Evolutionary conservation across 2,113 vertebrate species (phyloP), one percentile per base, ranked within the genome.

Genomic region (Alligator sinensis): DNA sequence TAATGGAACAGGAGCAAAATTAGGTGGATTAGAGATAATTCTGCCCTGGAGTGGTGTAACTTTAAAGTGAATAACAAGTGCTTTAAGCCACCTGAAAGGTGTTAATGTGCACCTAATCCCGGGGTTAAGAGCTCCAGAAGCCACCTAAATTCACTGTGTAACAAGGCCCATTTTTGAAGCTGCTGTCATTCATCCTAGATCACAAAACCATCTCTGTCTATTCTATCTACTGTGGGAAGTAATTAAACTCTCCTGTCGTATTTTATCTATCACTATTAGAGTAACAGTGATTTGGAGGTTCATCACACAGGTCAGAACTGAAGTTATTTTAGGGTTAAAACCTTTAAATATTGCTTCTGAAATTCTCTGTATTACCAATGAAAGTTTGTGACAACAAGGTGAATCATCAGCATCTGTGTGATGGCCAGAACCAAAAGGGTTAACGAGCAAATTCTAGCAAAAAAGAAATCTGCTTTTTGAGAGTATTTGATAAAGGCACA

Each of bases 171-270:
- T 47, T 72, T 19, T 22, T 74, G 70, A 74, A 74, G 34, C 70
- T 30, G 64, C 9, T 9, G 64, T 30, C n/a, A 47, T 21, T 47
- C 68, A 72, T 72, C 19, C 68, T 38, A 22, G 63, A n/a, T 14
- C 34, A 72, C 34, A 72, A 15, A 68, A n/a, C 30, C 21, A 19
- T 12, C 30, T 89, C 9, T 78, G 14, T 27, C 27, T 87, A 74
- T 21, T 92, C 54, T 81, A 58, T 12, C 21, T 68, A 38, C 77
- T 63, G 47, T 58, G 18, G 77, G 58, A 84, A 96, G 72, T 80
- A 84, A 66, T 83, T 89, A 93, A 94, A 89, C 60, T 87, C 64
- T 84, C 62, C 63, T 80, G 57, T 25, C 54, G 78, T 55, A 13
- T 4, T 12, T 6, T 72, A 47, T 14, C 68, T 76, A 27, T 77